Evolutionary conservation across 2,888 invertebrate species (phyloP), one percentile per base, ranked within the genome.

Genomic region (Chrysina gloriosa): DNA sequence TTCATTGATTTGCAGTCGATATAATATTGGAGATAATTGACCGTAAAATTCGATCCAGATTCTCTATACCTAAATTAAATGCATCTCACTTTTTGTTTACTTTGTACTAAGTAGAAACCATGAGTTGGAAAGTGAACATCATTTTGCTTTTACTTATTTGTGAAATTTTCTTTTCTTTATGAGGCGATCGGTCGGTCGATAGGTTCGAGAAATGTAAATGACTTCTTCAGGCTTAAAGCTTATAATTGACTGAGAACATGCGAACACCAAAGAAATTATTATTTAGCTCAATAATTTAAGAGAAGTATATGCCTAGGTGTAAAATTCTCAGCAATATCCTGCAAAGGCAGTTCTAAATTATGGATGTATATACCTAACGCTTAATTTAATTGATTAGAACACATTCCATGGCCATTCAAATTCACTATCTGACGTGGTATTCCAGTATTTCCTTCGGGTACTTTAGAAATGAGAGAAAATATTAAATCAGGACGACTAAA

Each of bases 11-110:
- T n/a, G n/a, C n/a, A 36, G 14, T 36, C 3, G 14, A 14, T n/a
- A n/a, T 36, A 36, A 29, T 42, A n/a, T 2, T 31, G 63, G 31
- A 50, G 9, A 14, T 50, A 47, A 48, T 50, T 48, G 39, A 48
- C 25, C 42, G 29, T 36, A 27, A 47, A 48, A 58, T 58, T 64
- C 68, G 68, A 63, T 68, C 58, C 25, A 63, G 48, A 63, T 63
- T 56, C 36, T 36, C 36, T 36, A 56, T n/a, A 54, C 36, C n/a
- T 36, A 56, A 48, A 36, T 9, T n/a, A 6, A 23, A 21, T 19
- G 11, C 23, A 56, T 56, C 21, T 36, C 19, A 23, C 23, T 21
- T 23, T 34, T 56, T 56, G 56, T 56, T 56, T 56, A 56, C 36
- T 34, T 23, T 56, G 23, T 25, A 7, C 23, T 23, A 36, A 36